These are phyloP conservation scores for Passerina amoena DNA, from an alignment of 2,113 vertebrate species.

Conservation along the genomic window DNA sequence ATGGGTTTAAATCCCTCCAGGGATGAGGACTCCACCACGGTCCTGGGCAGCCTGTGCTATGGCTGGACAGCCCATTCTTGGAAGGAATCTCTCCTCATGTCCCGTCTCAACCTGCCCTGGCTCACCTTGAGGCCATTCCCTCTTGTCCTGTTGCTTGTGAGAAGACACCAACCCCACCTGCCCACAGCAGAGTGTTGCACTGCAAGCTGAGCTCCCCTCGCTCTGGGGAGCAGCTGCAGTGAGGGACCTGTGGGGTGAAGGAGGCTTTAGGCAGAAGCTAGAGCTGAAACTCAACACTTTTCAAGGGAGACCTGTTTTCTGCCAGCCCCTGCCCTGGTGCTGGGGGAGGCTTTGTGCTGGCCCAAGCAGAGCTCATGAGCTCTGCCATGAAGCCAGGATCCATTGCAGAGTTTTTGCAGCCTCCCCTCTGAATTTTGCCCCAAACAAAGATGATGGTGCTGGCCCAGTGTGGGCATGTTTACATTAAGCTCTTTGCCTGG, in stretches of 20 bases:
- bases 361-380: neutral
- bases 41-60: neutral
- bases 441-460: accelerated
- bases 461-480: neutral
- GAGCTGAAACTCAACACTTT: neutral
- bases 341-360: accelerated
- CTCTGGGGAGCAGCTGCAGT: neutral
- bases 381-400: neutral
- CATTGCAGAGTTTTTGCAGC: neutral
- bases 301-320: accelerated
- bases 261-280: neutral
- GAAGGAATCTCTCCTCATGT: neutral
- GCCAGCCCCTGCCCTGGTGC: neutral
- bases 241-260: neutral
- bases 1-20: neutral
- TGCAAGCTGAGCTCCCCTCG: neutral
- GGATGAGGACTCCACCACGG: no score
- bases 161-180: neutral
- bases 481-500: neutral
- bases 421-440: neutral
- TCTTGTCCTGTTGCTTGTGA: neutral
- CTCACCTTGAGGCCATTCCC: accelerated
- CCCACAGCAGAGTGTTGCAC: accelerated
- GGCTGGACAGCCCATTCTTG: neutral
- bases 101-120: neutral